Evolutionary conservation across 2,888 invertebrate species (phyloP), one percentile per base, ranked within the genome.

Genomic region (Ophion obscuratus): DNA sequence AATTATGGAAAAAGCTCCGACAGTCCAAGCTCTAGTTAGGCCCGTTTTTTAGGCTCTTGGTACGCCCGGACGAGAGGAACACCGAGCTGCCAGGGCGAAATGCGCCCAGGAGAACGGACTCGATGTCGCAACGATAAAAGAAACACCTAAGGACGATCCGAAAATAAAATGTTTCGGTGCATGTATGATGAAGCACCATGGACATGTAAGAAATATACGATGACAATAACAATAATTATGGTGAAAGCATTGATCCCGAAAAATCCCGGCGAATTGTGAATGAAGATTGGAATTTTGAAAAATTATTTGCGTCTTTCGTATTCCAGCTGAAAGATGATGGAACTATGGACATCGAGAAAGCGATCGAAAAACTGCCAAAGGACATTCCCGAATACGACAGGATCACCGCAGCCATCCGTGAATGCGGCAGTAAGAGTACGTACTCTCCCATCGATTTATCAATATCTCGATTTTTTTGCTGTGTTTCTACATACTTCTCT

Each of bases 281-380:
- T 10, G 4, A 11, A 73, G 11, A 53, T 17, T 66, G 20, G 14
- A 53, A 27, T 27, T 31, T 40, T 53, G 10, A n/a, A 67, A 27
- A 44, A 57, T 14, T 0, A 40, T 40, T 40, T 44, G 27, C 17
- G 9, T 0, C 4, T n/a, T 68, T n/a, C 11, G 40, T 40, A 7
- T 67, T 62, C 36, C 47, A 88, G 88, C n/a, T 88, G 47, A 84
- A 73, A 4, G 87, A 75, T 10, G 87, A 85, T 62, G 88, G 88
- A 70, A 75, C 80, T 17, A 27, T 88, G n/a, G 44, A 86, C 47
- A 20, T 79, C 10, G 88, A 83, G 10, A 44, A 47, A 10, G 76
- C 79, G 0, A 62, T 87, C 44, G 67, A 44, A 10, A 1, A 31
- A 6, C 10, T 86, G 36, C 82, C 87, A 17, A 31, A 11, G 0